Evolutionary conservation across 2,888 invertebrate genomes (phyloP), one percentile per base, ranked within the genome.

Genomic region (Zygaena filipendulae): DNA sequence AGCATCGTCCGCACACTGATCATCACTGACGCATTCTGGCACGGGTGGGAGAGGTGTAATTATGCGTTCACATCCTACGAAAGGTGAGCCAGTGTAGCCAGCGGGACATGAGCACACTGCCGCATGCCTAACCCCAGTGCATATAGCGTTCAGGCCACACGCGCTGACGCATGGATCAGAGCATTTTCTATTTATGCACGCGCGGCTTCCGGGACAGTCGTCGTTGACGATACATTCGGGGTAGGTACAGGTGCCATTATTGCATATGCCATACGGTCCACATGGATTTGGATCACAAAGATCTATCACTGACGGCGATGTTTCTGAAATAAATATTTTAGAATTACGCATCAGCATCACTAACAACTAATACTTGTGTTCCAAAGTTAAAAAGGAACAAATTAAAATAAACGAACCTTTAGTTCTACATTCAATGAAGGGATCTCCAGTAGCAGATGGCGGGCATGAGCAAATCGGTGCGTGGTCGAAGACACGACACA

Each of bases 191-290:
- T 86, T 86, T 47, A 89, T 87, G 54, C 94, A 95, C 1, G 91
- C 86, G 37, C 88, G 86, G 49, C 92, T 87, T 39, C 90, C 84
- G 0, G 91, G 82, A 60, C 95, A 95, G 42, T 95, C 94, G 35
- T 90, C 88, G 52, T 95, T 94, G 37, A 91, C 87, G 4, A 92
- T 81, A 60, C 95, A 95, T 62, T 95, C 95, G 1, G 92, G 93
- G 60, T 92, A 93, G 4, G 82, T 79, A 47, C 88, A 88, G 34
- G 79, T 71, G 11, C 86, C 85, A 30, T 82, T 82, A 24, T 84
- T 83, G 43, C 90, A 90, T 25, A 83, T 74, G 19, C 88, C 86
- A 52, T 87, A 87, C 30, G 86, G 82, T 29, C 87, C 88, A 52
- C 90, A 90, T 3, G 88, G 88, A 26, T 86, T 85, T 13, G 89